Evolutionary conservation across 2,113 vertebrate genomes (phyloP), one percentile per base, ranked within the genome.

Genomic region (Cyprinodon tularosa): DNA sequence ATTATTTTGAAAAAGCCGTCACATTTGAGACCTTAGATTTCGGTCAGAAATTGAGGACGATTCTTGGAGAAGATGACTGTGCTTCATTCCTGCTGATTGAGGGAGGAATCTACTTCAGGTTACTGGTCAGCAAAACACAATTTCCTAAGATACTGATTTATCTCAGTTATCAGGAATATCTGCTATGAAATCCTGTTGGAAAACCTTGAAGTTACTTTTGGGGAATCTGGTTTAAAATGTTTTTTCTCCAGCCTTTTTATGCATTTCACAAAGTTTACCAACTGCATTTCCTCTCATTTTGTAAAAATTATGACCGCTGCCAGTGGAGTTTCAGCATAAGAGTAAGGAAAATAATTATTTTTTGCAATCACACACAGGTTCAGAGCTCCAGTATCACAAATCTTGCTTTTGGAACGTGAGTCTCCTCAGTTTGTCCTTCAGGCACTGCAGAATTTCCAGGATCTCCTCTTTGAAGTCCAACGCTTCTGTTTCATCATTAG

Each of bases 401-500:
- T 38, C 61, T 14, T 37, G 29, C 29, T 62, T 38, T 62, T 17
- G 3, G 36, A 62, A 62, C 38, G 15, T 5, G 36, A 62, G 22
- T 15, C 60, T 62, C 60, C 60, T 62, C 60, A 14, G 36, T 62
- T 15, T 44, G 69, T 66, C 78, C 59, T 78, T 77, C 69, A 74
- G 77, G 64, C 76, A 45, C 69, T 47, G 57, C 81, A 80, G 76
- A 77, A 80, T 78, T 68, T 86, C 83, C 83, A 85, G 86, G 84
- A 80, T 85, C 83, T 91, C 76, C 71, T 87, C 79, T 82, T 82
- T 86, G 76, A 66, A 67, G 84, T 75, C 82, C 82, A 75, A 83
- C 85, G 86, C 77, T 90, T 80, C 84, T 67, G 50, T 57, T 39
- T 88, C 85, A 88, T 88, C 85, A 88, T 89, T 61, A 86, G 95